Evolutionary conservation across 2,113 vertebrate species (phyloP), one percentile per base, ranked within the genome.

Genomic region (Phasianus colchicus): DNA sequence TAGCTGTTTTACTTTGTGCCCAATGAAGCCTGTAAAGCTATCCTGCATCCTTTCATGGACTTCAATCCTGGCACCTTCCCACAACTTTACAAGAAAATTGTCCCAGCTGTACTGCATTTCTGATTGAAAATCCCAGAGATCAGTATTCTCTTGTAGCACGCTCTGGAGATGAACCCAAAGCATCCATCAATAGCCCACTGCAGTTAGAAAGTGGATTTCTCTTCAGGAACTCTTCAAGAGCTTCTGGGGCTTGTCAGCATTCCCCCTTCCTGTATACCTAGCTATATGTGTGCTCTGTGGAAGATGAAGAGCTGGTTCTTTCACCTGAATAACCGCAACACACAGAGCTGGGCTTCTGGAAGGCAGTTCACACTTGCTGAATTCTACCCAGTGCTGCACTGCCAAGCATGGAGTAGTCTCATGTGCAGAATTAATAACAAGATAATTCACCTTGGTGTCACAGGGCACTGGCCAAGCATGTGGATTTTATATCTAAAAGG

Each of bases 281-380:
- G 20, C 18, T 80, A 89, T 70, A 76, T 50, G 60, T 4, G 2
- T 34, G 66, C 22, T 38, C 52, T 75, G 29, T 69, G 48, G 27
- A 55, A 82, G 80, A 38, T 21, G 69, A 74, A 52, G n/a, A 19
- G 36, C 14, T 7, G 32, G n/a, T 58, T 22, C 22, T 78, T 72
- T 70, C 71, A 19, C 38, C 52, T 45, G 70, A 90, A 48, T 47
- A 80, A 36, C 0, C 0, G 14, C 32, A 73, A 71, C 55, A 5
- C 13, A 38, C 10, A 4, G 45, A 74, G 54, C 34, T 63, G 30
- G 0, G 1, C 24, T 38, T 36, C 0, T 1, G 71, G n/a, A 8
- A 36, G 67, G 48, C 17, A 42, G 34, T 7, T 88, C 64, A 21
- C 13, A 29, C 38, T 70, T 15, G 25, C 43, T 45, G 58, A 76